These are phyloP conservation scores for Chanos chanos DNA, from an alignment of 2,797 vertebrate genomes.

Conservation along the genomic window DNA sequence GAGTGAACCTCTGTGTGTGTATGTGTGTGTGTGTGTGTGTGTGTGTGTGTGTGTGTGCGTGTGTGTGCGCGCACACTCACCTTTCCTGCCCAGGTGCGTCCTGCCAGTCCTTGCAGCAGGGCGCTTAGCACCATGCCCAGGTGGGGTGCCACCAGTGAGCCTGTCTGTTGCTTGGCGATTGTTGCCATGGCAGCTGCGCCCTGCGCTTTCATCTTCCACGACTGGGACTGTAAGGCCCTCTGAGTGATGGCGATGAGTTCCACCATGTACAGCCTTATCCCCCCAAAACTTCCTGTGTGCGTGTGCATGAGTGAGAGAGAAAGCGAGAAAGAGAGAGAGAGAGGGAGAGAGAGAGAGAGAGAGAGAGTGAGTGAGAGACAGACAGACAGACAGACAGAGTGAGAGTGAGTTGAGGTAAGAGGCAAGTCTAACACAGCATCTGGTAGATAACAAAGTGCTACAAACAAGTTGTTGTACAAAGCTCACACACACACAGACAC, in stretches of 20 bases:
- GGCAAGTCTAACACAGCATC: no score
- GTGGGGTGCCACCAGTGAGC: constrained; percentile 86
- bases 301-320: background rate
- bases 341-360: no score
- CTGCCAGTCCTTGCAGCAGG: constrained; percentile 86
- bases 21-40: background rate
- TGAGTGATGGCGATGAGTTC: constrained; percentile 92
- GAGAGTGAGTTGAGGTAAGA: no score
- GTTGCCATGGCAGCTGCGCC: constrained; percentile 94
- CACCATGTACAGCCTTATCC: constrained; percentile 92
- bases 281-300: constrained; percentile 86
- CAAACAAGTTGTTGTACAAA: background rate
- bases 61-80: constrained; percentile 52
- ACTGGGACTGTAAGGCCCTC: constrained; percentile 93
- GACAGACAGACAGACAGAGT: no score
- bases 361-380: no score
- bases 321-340: background rate
- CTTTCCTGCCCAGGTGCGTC: constrained; percentile 96
- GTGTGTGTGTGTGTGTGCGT: background rate
- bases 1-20: no score
- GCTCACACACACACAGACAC: background rate
- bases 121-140: constrained; percentile 88
- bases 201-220: constrained; percentile 99
- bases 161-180: constrained; percentile 88
- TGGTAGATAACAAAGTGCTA: no score